A percentile compares a stretch with the other conserved stretches of the same genome.
phyloP scores from a whole-genome alignment of 2,113 vertebrate genomes.

The Antennarius striatus region DNA sequence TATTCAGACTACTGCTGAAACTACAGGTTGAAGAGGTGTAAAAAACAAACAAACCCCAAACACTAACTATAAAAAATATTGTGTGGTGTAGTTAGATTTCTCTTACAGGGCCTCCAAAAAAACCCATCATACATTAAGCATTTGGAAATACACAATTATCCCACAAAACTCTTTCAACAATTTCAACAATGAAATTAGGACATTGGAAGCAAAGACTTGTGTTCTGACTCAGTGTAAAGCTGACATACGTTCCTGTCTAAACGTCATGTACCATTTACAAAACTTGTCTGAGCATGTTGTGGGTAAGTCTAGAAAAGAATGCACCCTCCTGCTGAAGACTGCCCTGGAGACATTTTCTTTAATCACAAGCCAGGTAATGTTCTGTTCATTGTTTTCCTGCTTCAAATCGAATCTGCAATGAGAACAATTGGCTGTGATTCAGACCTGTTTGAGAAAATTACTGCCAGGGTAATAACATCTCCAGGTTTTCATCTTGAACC shows the following conservation, averaged over 20 bases:
- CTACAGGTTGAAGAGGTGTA: not conserved
- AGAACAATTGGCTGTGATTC: conserved; percentile 45
- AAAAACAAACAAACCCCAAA: not conserved
- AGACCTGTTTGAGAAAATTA: conserved; percentile 64
- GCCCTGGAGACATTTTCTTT: conserved; percentile 41
- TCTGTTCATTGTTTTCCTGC: conserved; percentile 67
- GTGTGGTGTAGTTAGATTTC: too few relatives aligned
- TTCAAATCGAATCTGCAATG: conserved; percentile 61
- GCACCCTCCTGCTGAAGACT: conserved; percentile 56
- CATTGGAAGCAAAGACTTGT: too few relatives aligned
- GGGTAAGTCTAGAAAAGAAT: conserved; percentile 37
- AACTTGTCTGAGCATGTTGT: conserved; percentile 20
- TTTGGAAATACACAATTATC: too few relatives aligned
- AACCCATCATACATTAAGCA: too few relatives aligned
- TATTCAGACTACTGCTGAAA: not conserved
- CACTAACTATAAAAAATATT: too few relatives aligned
- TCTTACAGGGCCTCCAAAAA: too few relatives aligned
- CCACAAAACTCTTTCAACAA: too few relatives aligned
- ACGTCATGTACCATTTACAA: conserved; percentile 1
- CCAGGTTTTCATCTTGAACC: conserved; percentile 49
- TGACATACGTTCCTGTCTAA: not conserved
- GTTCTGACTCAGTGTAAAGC: conserved; percentile 1
- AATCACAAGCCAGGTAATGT: conserved; percentile 68
- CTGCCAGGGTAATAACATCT: conserved; percentile 56
- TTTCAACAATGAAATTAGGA: too few relatives aligned